Evolutionary conservation across 1,140 invertebrate species (phyloP).

Genomic region (Meloidogyne chitwoodi): DNA sequence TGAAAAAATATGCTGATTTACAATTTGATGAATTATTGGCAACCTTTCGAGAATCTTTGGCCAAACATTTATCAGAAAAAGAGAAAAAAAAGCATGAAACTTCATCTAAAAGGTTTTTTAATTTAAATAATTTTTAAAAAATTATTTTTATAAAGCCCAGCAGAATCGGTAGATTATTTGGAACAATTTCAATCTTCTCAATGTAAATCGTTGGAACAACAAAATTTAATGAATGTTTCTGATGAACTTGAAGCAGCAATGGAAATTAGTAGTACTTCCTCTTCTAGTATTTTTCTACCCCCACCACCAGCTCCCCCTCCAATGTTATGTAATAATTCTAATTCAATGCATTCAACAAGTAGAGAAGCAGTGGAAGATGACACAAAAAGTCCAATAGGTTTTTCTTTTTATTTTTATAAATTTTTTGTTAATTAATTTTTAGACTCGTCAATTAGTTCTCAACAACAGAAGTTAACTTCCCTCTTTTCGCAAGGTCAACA

Average conservation of each 20-base stretch:
- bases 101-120: neutral
- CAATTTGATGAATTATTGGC: constrained; percentile 12
- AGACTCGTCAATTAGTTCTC: neutral
- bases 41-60: constrained; percentile 9
- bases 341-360: neutral
- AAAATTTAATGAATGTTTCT: neutral
- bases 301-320: constrained; percentile 15
- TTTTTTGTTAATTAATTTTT: neutral
- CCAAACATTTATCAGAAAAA: neutral
- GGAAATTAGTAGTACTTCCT: constrained; percentile 10
- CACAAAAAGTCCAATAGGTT: neutral
- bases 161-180: neutral
- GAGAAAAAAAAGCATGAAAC: neutral
- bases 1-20: constrained; percentile 25
- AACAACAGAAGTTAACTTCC: neutral
- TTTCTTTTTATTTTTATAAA: neutral
- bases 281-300: neutral
- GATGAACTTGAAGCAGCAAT: constrained; percentile 10
- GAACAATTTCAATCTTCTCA: neutral
- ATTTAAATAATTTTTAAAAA: neutral
- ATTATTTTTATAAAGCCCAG: neutral
- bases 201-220: neutral
- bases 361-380: neutral
- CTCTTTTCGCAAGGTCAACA: neutral
- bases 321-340: neutral